phyloP scores from a whole-genome alignment of 1,140 invertebrate genomes.

The Zaprionus davidi region DNA sequence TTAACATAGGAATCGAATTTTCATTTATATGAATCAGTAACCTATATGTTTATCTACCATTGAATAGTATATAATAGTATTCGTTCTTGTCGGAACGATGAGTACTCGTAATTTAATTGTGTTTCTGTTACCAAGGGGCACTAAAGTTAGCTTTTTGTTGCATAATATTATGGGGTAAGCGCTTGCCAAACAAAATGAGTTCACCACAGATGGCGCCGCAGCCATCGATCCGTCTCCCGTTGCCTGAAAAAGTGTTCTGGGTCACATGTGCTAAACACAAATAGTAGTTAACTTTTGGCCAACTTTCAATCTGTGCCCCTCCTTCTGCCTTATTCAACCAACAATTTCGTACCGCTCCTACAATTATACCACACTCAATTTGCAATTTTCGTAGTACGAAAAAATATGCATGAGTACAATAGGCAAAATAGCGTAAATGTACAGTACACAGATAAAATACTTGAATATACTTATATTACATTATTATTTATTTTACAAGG shows the following conservation, averaged over 20 bases:
- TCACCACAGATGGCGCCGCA: constrained; percentile 49
- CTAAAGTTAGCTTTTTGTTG: constrained; percentile 29
- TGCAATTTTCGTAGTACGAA: neutral
- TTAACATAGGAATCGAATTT: constrained; percentile 79
- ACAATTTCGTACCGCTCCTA: neutral
- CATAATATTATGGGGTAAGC: constrained; percentile 25
- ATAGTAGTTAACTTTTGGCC: constrained; percentile 60
- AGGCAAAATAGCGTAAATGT: too few species aligned
- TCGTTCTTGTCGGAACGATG: neutral
- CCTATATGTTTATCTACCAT: neutral
- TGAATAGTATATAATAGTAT: neutral
- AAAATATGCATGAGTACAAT: neutral
- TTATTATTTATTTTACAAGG: too few species aligned
- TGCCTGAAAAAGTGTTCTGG: constrained; percentile 34
- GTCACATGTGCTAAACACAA: constrained; percentile 66
- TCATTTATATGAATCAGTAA: constrained; percentile 1
- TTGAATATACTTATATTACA: too few species aligned
- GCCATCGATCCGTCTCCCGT: constrained; percentile 20
- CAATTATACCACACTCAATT: neutral
- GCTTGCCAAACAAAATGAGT: constrained; percentile 53
- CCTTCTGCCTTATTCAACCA: neutral
- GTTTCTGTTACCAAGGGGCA: constrained; percentile 46
- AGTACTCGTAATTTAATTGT: constrained; percentile 61
- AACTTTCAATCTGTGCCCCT: neutral
- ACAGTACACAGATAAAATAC: too few species aligned